Evolutionary conservation across 2,888 invertebrate species (phyloP), one percentile per base, ranked within the genome.

Genomic region (Cetonia aurata): DNA sequence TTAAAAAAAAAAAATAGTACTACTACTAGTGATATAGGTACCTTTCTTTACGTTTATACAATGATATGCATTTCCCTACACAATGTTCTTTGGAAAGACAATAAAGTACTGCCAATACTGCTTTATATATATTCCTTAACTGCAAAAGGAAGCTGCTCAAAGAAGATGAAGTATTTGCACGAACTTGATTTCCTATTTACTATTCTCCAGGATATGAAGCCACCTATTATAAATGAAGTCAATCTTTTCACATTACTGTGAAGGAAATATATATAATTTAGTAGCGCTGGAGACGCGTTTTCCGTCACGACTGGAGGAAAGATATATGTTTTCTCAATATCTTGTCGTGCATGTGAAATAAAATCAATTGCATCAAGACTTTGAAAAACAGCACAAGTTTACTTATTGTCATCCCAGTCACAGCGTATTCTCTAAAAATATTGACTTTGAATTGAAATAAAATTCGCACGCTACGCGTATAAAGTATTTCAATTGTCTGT

Each of bases 381-480:
- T 50, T 50, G 62, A 65, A 65, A 65, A 65, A 65, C 41, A 65
- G 37, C 62, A 48, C 37, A 10, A 65, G 62, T 65, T 65, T 50
- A 65, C 62, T 65, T 50, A 50, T 50, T 65, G 62, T 65, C 62
- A 65, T 37, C 41, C 37, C 17, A 17, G 33, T 50, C 48, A 17
- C 50, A 25, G 9, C 48, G 50, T 50, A 50, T 31, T 52, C 62
- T 50, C 62, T 37, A 50, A 50, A 65, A 65, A 65, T 65, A 65
- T 65, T 65, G 62, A 65, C 62, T 50, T 50, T 65, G 50, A 50
- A 65, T 65, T 65, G 62, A 65, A 65, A 65, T 37, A 50, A 65
- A 37, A 50, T 41, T 12, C 12, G 37, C 62, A 65, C 62, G 46
- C 50, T n/a, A 8, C 41, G 48, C 15, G 50, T 48, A 50, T 52